Percentiles rank a stretch among this genome's conserved stretches.
These are phyloP conservation scores for Enteromius argenteus DNA, from an alignment of 2,797 vertebrate species.

Conservation along the genomic window DNA sequence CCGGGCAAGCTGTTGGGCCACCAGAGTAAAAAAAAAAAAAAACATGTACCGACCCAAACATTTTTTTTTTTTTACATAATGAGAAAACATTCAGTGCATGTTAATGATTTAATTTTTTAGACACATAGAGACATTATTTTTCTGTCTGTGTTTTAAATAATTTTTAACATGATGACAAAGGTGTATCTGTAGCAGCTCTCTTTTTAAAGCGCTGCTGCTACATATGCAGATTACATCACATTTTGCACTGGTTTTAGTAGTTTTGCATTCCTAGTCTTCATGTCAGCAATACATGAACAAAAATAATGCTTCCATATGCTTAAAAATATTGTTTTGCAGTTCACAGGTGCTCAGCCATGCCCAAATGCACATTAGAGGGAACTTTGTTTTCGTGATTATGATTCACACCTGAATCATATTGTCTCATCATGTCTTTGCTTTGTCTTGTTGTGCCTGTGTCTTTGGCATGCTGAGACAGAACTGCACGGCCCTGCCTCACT, in stretches of 20 bases:
- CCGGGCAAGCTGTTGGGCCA: neutral
- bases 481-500: neutral
- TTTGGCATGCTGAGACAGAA: neutral
- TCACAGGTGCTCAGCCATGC: neutral
- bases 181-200: neutral
- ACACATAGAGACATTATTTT: neutral
- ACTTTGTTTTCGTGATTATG: neutral
- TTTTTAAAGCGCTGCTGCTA: neutral
- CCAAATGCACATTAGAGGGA: neutral
- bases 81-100: neutral
- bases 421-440: neutral
- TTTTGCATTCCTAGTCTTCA: neutral
- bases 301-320: neutral
- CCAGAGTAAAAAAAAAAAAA: too few relatives aligned
- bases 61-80: neutral
- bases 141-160: neutral
- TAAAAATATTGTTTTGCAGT: neutral
- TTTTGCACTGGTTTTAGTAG: neutral
- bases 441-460: neutral
- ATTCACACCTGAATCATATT: conserved; percentile 15
- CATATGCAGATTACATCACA: neutral
- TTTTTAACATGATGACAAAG: neutral
- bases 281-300: neutral
- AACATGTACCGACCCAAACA: neutral
- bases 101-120: neutral